Conservation (phyloP, 2,797 vertebrate species). For the Falco peregrinus region DNA sequence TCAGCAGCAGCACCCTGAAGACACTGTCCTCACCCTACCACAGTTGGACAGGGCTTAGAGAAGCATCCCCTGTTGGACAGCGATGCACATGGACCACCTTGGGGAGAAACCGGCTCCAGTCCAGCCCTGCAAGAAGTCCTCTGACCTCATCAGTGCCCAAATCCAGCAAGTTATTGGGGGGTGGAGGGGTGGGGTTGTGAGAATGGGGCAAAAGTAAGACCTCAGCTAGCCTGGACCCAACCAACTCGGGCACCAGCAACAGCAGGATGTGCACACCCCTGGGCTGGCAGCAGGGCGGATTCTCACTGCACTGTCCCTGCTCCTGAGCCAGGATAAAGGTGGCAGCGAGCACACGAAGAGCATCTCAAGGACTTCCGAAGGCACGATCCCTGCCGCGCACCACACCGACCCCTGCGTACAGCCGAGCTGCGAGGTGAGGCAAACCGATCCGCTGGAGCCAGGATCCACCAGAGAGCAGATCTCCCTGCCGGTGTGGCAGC, state of each 20-base stretch:
- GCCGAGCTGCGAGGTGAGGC: neutral
- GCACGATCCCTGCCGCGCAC: neutral
- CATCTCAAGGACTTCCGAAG: neutral
- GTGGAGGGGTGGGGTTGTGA: too few species aligned
- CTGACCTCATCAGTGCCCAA: accelerated
- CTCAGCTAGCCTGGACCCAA: neutral
- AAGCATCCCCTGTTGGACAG: neutral
- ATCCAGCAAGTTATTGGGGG: neutral
- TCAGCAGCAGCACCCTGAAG: neutral
- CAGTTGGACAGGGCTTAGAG: neutral
- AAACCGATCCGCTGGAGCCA: neutral
- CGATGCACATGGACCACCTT: neutral
- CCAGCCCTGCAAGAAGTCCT: neutral
- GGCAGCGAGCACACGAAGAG: neutral
- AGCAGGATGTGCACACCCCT: neutral
- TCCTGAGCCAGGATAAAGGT: neutral
- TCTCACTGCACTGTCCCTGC: neutral
- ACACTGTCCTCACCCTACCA: neutral
- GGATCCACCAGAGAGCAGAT: neutral
- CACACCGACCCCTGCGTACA: neutral
- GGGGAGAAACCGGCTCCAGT: neutral
- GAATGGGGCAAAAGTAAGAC: neutral
- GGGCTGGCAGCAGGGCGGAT: neutral
- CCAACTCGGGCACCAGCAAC: neutral
- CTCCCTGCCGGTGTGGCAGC: neutral